Evolutionary conservation across 1,140 invertebrate species (phyloP).

Genomic region (Probaryconus sp.): DNA sequence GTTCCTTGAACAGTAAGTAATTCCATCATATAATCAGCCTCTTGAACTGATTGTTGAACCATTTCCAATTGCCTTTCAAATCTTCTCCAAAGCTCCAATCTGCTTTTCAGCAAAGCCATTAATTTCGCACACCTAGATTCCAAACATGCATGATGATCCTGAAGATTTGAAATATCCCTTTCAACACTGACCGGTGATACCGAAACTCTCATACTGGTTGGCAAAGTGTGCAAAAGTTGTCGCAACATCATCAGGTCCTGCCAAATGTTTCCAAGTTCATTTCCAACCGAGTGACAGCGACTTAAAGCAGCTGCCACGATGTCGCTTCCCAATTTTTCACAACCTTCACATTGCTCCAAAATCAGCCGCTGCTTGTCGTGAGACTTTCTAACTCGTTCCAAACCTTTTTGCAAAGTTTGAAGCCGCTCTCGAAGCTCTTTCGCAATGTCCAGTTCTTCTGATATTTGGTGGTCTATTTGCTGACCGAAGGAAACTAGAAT

Average conservation of each 20-base stretch:
- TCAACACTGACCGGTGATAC: constrained; percentile 87
- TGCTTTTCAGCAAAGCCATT: constrained; percentile 81
- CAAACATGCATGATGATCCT: constrained; percentile 84
- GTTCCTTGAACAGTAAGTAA: constrained; percentile 87
- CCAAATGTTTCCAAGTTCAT: constrained; percentile 84
- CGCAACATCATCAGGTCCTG: constrained; percentile 85
- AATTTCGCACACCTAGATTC: constrained; percentile 84
- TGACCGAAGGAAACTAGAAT: constrained; percentile 83
- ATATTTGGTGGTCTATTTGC: constrained; percentile 83
- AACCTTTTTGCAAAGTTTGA: constrained; percentile 83
- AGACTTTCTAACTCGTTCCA: constrained; percentile 82
- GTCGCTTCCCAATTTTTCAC: constrained; percentile 84
- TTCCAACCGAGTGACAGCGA: constrained; percentile 82
- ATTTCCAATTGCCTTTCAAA: constrained; percentile 87
- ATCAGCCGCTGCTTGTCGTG: constrained; percentile 82
- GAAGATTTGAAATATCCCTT: constrained; percentile 84
- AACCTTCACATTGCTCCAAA: constrained; percentile 84
- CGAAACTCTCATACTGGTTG: constrained; percentile 83
- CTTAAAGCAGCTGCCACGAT: constrained; percentile 83
- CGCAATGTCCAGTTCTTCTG: constrained; percentile 86
- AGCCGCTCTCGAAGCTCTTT: constrained; percentile 84
- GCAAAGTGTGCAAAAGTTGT: constrained; percentile 86
- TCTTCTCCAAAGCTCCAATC: constrained; percentile 84
- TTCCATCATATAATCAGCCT: constrained; percentile 92
- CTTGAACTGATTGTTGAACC: constrained; percentile 87